phyloP scores from a whole-genome alignment of 2,888 invertebrate species.

The Ornithoptera alexandrae region DNA sequence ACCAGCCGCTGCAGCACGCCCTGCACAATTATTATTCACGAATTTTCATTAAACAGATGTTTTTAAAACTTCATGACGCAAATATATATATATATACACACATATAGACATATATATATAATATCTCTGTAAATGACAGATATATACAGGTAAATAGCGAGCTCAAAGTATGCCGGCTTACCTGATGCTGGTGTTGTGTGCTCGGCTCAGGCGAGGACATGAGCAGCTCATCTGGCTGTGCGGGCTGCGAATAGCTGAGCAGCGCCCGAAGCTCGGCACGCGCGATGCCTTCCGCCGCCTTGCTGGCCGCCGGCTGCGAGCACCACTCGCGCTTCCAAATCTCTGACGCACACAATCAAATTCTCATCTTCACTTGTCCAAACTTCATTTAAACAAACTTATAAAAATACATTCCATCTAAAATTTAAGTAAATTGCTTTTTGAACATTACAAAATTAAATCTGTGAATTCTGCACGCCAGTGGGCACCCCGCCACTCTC shows the following conservation, averaged over 20 bases:
- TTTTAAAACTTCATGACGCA: too few relatives aligned
- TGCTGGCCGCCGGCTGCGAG: slow-evolving; percentile 30
- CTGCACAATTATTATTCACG: background rate
- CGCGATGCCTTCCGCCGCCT: slow-evolving; percentile 38
- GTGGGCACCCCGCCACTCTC: background rate
- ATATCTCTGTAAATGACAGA: too few relatives aligned
- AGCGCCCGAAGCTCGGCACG: slow-evolving; percentile 72
- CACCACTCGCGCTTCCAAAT: slow-evolving; percentile 12
- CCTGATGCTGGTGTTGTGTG: slow-evolving; percentile 46
- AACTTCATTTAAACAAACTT: too few relatives aligned
- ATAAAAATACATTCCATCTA: too few relatives aligned
- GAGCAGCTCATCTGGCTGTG: slow-evolving; percentile 89
- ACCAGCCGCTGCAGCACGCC: slow-evolving; percentile 86
- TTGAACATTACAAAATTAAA: too few relatives aligned
- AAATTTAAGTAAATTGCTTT: too few relatives aligned
- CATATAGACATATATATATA: too few relatives aligned
- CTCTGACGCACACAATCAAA: slow-evolving; percentile 2
- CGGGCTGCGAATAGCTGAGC: slow-evolving; percentile 93
- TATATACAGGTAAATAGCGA: too few relatives aligned
- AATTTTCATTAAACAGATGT: too few relatives aligned
- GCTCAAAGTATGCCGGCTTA: too few relatives aligned
- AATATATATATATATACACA: too few relatives aligned
- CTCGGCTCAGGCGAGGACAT: slow-evolving; percentile 72
- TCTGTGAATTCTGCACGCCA: background rate
- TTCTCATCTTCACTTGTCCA: background rate